Evolutionary conservation across 1,140 invertebrate species (phyloP), one percentile per base, ranked within the genome.

Genomic region (Orussus abietinus): DNA sequence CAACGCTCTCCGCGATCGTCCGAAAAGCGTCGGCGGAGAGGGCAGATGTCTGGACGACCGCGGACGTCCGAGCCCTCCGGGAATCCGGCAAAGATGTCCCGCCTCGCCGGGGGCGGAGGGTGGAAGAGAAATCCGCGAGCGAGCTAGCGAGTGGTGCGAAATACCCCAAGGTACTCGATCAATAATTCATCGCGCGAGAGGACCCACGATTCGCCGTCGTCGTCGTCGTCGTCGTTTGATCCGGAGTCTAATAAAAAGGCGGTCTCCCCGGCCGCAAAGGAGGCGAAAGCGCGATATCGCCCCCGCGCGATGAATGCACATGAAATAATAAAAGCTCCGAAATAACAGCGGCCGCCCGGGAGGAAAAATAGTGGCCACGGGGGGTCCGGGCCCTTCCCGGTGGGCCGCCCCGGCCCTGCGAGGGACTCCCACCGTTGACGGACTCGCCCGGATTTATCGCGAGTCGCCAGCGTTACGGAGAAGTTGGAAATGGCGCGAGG

Each of bases 401-500:
- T 45, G 41, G 35, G 38, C 34, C 42, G 10, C n/a, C 20, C 35
- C 26, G 57, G 2, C 46, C 28, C 53, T 18, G 38, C 41, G 26
- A 17, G 38, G 20, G 51, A 47, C 51, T 60, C 56, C 64, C n/a
- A n/a, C n/a, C n/a, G n/a, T n/a, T n/a, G n/a, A n/a, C n/a, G n/a
- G n/a, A n/a, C n/a, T n/a, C n/a, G n/a, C n/a, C 63, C 46, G 62
- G 61, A 66, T 69, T 69, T 66, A 68, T 68, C 64, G 62, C 61
- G 56, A 66, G 60, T 64, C 65, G 61, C n/a, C n/a, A 62, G 60
- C 59, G 62, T 68, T 68, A 64, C 61, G 56, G 62, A 61, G 60
- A 66, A 66, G 64, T 68, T 68, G 65, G 64, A 68, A 68, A 66
- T 61, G 59, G 65, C 62, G 57, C 60, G 61, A 64, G 66, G 64